These are phyloP conservation scores for Margaritifera margaritifera DNA, from an alignment of 2,888 invertebrate species.

Conservation along the genomic window DNA sequence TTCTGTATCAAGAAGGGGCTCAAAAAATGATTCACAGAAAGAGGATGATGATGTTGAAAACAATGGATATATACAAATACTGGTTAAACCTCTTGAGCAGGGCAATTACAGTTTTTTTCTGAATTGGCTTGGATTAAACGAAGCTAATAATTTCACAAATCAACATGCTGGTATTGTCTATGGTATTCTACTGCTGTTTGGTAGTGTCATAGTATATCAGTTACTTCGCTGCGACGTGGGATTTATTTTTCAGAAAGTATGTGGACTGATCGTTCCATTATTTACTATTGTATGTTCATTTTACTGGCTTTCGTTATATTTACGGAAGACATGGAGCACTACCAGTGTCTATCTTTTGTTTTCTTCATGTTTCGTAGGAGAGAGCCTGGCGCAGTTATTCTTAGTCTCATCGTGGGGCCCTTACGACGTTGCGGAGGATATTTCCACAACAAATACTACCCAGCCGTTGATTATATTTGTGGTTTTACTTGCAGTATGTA, in stretches of 20 bases:
- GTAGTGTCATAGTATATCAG: slow-evolving; percentile 58
- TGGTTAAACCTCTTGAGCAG: slow-evolving; percentile 67
- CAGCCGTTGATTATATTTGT: slow-evolving; percentile 63
- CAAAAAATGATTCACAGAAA: slow-evolving; percentile 62
- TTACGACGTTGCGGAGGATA: slow-evolving; percentile 29
- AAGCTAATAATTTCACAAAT: slow-evolving; percentile 43
- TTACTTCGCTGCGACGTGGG: slow-evolving; percentile 65
- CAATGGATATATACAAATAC: slow-evolving; percentile 82
- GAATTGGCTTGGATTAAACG: slow-evolving; percentile 64
- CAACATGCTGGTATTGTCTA: slow-evolving; percentile 62
- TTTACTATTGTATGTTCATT: slow-evolving; percentile 69
- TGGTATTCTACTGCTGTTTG: slow-evolving; percentile 50
- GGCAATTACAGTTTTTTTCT: slow-evolving; percentile 61
- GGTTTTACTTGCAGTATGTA: slow-evolving; percentile 62
- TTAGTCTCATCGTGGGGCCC: slow-evolving; percentile 15
- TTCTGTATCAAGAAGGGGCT: slow-evolving; percentile 57
- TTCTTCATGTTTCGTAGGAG: slow-evolving; percentile 69
- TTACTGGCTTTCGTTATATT: slow-evolving; percentile 68
- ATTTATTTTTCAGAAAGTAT: slow-evolving; percentile 62
- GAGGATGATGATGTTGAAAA: slow-evolving; percentile 77
- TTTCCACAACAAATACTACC: slow-evolving; percentile 35
- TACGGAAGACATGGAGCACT: slow-evolving; percentile 69
- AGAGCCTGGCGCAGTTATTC: slow-evolving; percentile 65
- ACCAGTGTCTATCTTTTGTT: slow-evolving; percentile 71
- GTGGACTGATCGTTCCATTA: slow-evolving; percentile 66